These are phyloP conservation scores for Paracanthobrama guichenoti DNA, from an alignment of 2,113 vertebrate species.

Conservation along the genomic window DNA sequence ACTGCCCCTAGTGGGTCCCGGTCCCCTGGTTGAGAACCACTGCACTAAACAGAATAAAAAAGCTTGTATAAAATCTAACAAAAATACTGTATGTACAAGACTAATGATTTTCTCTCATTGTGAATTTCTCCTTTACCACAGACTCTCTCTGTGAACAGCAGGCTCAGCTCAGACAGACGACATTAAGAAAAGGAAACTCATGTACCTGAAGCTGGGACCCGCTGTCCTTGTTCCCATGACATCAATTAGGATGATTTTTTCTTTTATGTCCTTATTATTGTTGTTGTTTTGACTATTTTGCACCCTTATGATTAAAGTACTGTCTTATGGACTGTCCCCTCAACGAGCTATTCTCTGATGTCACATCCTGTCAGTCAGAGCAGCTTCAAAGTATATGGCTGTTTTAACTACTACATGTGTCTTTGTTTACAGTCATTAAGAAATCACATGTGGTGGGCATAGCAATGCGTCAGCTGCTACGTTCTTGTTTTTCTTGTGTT, in stretches of 20 bases:
- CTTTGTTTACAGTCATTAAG: conserved; percentile 50
- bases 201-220: background rate
- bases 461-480: conserved; percentile 22
- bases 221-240: conserved; percentile 24
- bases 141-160: conserved; percentile 57
- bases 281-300: background rate
- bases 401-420: conserved; percentile 33
- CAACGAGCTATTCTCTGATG: background rate
- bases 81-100: background rate
- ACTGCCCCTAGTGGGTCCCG: too few relatives aligned
- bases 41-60: background rate
- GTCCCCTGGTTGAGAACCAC: background rate
- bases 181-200: conserved; percentile 44
- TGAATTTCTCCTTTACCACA: conserved; percentile 64
- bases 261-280: background rate
- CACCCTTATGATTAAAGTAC: background rate
- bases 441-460: conserved; percentile 23
- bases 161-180: conserved; percentile 45
- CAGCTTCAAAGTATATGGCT: conserved; percentile 27
- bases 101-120: conserved; percentile 17
- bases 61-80: background rate
- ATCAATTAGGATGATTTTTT: background rate
- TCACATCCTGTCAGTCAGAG: conserved; percentile 33
- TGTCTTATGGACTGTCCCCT: conserved; percentile 11
- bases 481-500: background rate